Base-by-base conservation (phyloP, 2,797 vertebrate genomes). In the Chrosomus eos region DNA sequence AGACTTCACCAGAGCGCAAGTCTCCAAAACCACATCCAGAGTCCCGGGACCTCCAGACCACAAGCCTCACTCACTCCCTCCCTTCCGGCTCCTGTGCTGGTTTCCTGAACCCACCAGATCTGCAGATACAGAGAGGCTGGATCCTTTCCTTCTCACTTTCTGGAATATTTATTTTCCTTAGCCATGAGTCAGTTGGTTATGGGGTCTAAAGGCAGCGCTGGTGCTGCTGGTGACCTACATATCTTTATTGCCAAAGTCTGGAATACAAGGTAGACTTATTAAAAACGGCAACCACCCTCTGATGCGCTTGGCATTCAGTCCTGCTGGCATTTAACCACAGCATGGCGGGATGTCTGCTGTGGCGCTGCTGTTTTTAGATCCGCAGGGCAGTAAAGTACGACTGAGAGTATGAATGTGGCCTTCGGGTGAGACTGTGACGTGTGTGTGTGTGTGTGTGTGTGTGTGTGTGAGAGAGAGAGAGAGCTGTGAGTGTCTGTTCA, bases 151-250 rank as follows among this genome's bases (percentile, higher is more conserved):
- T 71, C 75, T 51, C 40, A 36, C 55, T 78, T 70, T 85, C 76
- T 73, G 53, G 67, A 80, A 79, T 75, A 81, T 84, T 80, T 72
- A 64, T 76, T 66, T 74, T 70, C 31, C 51, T 81, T 36, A 81
- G 38, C 66, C 70, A 40, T 33, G 68, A 80, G 55, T 73, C 77
- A 51, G 76, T 13, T 88, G 74, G 62, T 28, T 51, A 38, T 66
- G 62, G 83, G 38, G 53, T 26, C 82, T 87, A 87, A 87, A 90
- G 87, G 89, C 84, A 84, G 87, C 86, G 26, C 58, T 87, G 78
- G 68, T 88, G 77, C 51, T 86, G 90, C 89, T 91, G 90, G 88
- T 93, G 93, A 93, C 92, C 93, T 93, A 94, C 89, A 93, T 94
- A 84, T 89, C 85, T 92, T 93, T 91, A 91, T 92, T 90, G 88